phyloP scores from a whole-genome alignment of 1,140 invertebrate species.

The Brachionus paranguensis region DNA sequence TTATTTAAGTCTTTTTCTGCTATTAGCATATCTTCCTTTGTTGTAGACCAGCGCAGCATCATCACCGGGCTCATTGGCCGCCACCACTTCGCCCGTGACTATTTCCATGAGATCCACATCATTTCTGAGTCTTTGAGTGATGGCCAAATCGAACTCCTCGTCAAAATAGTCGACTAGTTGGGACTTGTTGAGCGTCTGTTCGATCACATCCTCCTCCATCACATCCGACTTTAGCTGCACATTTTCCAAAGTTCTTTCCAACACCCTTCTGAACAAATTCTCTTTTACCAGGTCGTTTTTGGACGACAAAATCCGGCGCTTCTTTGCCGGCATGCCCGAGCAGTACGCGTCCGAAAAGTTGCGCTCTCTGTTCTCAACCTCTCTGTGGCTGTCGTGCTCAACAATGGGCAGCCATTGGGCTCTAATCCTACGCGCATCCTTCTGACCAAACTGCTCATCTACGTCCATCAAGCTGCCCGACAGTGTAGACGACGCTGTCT shows the following conservation, averaged over 20 bases:
- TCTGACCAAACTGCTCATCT: not conserved
- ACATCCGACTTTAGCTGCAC: not conserved
- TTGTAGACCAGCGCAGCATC: not conserved
- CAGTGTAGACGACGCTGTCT: not conserved
- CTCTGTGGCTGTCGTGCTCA: conserved; percentile 58
- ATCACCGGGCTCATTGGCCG: not conserved
- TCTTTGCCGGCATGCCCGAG: conserved; percentile 70
- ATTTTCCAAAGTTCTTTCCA: not conserved
- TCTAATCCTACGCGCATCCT: not conserved
- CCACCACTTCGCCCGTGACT: not conserved
- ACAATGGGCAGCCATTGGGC: conserved; percentile 64
- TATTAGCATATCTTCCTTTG: not conserved
- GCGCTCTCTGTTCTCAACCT: conserved; percentile 48
- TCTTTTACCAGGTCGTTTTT: not conserved
- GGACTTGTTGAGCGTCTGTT: not conserved
- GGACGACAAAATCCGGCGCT: conserved; percentile 45
- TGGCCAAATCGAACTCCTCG: conserved; percentile 1
- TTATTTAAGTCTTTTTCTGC: not conserved
- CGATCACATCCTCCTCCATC: not conserved
- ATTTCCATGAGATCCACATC: not conserved
- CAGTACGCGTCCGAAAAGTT: conserved; percentile 74
- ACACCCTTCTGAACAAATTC: conserved; percentile 1
- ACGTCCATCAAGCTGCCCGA: not conserved
- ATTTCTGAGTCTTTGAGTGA: not conserved
- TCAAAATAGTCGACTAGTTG: not conserved